Percentiles rank a stretch among this genome's conserved stretches.
These are phyloP conservation scores for Suillia variegata DNA, from an alignment of 2,888 invertebrate species.

Conservation along the genomic window DNA sequence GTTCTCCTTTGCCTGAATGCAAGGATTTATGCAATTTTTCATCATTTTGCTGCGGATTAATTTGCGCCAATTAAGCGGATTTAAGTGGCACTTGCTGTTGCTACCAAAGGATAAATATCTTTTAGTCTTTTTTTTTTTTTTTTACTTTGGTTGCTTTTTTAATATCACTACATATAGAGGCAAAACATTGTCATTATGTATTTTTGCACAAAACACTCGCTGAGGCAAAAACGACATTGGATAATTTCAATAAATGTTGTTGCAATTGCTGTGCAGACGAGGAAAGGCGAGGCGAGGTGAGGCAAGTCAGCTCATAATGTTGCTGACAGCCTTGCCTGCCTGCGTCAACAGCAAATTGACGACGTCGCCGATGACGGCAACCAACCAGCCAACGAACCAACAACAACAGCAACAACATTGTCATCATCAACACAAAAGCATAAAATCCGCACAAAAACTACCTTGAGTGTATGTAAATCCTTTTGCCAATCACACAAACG, in stretches of 20 bases:
- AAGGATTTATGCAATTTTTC: slow-evolving; percentile 5
- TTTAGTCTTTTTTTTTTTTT: background rate
- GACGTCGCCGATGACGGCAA: too few species aligned
- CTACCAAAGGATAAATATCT: background rate
- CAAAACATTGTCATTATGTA: background rate
- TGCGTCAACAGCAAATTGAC: background rate
- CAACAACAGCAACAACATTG: too few species aligned
- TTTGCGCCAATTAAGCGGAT: slow-evolving; percentile 11
- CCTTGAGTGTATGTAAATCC: too few species aligned
- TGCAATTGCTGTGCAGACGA: background rate
- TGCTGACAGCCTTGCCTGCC: too few species aligned
- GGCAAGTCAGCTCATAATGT: background rate
- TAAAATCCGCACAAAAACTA: too few species aligned
- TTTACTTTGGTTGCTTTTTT: too few species aligned
- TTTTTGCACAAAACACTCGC: background rate
- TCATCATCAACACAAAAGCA: too few species aligned
- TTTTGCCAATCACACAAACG: too few species aligned
- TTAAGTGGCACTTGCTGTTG: background rate
- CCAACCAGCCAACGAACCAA: too few species aligned
- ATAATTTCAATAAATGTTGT: background rate
- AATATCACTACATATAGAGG: too few species aligned
- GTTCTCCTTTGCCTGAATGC: too few species aligned
- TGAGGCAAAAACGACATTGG: background rate
- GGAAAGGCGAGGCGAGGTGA: too few species aligned
- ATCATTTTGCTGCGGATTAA: slow-evolving; percentile 9